Evolutionary conservation across 2,113 vertebrate genomes (phyloP), one percentile per base, ranked within the genome.

Genomic region (Centropristis striata): DNA sequence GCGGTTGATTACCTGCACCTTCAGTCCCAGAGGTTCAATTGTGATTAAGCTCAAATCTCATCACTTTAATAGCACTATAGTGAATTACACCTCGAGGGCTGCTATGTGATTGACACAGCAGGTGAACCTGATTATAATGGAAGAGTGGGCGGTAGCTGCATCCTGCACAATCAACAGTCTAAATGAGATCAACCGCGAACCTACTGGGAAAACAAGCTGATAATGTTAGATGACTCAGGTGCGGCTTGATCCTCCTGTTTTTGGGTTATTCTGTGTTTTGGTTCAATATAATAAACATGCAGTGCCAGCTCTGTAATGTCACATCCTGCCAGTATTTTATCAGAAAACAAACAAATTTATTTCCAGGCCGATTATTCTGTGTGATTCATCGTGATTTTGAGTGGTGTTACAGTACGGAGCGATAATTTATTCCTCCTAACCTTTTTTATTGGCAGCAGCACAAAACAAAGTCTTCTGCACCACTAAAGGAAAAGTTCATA

Each of bases 31-130:
- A 25, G 14, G 54, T 64, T 80, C 37, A 64, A 46, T 70, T 53
- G 23, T 21, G 53, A 80, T 80, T 71, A 50, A 76, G 44, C 74
- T 75, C 37, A 83, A 74, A 83, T 83, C 44, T 89, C 80, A 88
- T 88, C 72, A 70, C 57, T 68, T 72, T 89, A 78, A 91, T 47
- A 67, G 71, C 81, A 85, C 75, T 59, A 23, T 20, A 54, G 50
- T 60, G 61, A 79, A 85, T 79, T 60, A 72, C 74, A 75, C 65
- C 55, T 64, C 54, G 20, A 58, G 9, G 68, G 42, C 61, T 25
- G 55, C 18, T 18, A n/a, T 88, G 75, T 76, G 75, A 82, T 44
- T 55, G 32, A 78, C 47, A 23, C 36, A n/a, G 60, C 16, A 28
- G 55, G 63, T 5, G 23, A 72, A 37, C 21, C 13, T 75, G 71